Evolutionary conservation across 2,797 vertebrate species (phyloP).

Genomic region (Lemur catta): DNA sequence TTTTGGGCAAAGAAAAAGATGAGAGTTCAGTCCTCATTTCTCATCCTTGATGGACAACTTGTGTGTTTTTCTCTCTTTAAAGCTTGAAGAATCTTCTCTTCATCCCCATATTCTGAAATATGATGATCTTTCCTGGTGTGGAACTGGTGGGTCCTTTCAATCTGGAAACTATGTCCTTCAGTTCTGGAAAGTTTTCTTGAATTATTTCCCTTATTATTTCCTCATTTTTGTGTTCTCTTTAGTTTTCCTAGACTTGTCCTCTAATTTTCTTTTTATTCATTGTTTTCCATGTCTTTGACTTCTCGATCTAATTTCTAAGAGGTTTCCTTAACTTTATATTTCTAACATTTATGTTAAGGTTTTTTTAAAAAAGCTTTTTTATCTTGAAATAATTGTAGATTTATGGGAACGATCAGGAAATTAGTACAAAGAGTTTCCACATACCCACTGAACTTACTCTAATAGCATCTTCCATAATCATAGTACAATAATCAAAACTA

Average conservation of each 20-base stretch:
- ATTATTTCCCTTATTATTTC: slow-evolving; percentile 32
- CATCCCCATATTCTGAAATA: not conserved
- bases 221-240: not conserved
- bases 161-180: not conserved
- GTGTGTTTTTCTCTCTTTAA: not conserved
- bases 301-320: not conserved
- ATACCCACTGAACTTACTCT: not conserved
- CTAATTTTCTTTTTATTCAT: not conserved
- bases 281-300: not conserved
- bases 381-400: not conserved
- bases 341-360: not conserved
- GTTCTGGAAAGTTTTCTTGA: slow-evolving; percentile 15
- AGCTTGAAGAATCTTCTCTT: not conserved
- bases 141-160: not conserved
- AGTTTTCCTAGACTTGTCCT: not conserved
- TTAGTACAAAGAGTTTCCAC: not conserved
- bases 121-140: not conserved
- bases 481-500: not conserved
- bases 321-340: not conserved
- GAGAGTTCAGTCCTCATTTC: not conserved
- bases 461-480: not conserved
- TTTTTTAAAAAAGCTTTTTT: not conserved
- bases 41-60: not conserved
- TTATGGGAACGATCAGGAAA: not conserved
- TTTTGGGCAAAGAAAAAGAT: no score